phyloP scores from a whole-genome alignment of 2,113 vertebrate genomes.

The Clarias gariepinus region DNA sequence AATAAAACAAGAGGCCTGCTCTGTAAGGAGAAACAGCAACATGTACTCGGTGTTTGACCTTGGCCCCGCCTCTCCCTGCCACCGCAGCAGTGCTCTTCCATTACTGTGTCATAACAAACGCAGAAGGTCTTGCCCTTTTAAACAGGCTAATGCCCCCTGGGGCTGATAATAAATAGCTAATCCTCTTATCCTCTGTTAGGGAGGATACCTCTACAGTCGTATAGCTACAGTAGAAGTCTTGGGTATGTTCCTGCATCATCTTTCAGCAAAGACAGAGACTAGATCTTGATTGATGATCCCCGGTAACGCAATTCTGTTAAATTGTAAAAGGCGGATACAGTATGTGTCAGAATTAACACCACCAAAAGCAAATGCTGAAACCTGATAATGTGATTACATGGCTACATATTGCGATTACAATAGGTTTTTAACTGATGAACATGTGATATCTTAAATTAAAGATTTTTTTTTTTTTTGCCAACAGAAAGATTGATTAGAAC shows the following conservation, averaged over 20 bases:
- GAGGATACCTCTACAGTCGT: conserved; percentile 31
- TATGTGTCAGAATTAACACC: neutral
- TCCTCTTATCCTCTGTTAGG: conserved; percentile 71
- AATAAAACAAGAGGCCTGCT: conserved; percentile 43
- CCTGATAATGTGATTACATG: neutral
- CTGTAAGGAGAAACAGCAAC: conserved; percentile 51
- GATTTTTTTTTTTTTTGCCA: neutral
- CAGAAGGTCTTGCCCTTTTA: conserved; percentile 72
- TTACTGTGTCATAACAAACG: conserved; percentile 48
- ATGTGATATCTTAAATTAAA: neutral
- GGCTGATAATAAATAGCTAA: conserved; percentile 74
- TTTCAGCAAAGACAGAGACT: neutral
- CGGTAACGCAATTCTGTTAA: neutral
- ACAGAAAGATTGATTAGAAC: neutral
- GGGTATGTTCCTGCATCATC: neutral
- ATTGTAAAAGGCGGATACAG: neutral
- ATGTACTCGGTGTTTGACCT: conserved; percentile 28
- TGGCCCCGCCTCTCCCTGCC: neutral
- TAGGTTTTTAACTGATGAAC: neutral
- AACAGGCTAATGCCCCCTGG: conserved; percentile 63
- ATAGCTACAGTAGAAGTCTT: conserved; percentile 8
- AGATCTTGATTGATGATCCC: neutral
- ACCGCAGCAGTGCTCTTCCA: conserved; percentile 3
- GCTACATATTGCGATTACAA: neutral
- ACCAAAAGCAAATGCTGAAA: neutral